Base-by-base conservation (phyloP, 2,113 vertebrate genomes). In the Picathartes gymnocephalus region DNA sequence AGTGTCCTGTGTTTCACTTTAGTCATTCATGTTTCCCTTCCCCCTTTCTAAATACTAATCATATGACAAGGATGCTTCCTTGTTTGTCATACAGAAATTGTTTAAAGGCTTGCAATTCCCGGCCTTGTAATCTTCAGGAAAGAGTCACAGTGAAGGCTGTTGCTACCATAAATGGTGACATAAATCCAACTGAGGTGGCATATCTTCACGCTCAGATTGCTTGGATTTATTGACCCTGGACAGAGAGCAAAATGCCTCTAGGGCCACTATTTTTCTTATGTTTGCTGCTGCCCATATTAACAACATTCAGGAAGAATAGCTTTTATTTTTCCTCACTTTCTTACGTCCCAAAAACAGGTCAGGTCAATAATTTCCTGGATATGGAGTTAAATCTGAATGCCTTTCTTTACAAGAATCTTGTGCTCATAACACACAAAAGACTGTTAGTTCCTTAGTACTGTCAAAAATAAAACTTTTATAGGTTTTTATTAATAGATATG, bases 81-180 rank as follows among this genome's bases (percentile, higher is more conserved):
- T 80, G n/a, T 88, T 91, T 83, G 62, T 80, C 68, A 62, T 45
- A 39, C 39, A 54, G 76, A 47, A 93, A 31, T 66, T 44, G 42
- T 93, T 96, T 80, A 65, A 77, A 90, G 45, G 64, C 30, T 90
- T 95, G 71, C 68, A 44, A 9, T 88, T 88, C 68, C 47, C 19
- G 0, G 50, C 71, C 85, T 88, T 77, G 45, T 86, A 85, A 66
- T 66, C 85, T 82, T 81, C 27, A 62, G 74, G 72, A 77, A 90
- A 48, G 57, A 82, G 50, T 80, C 45, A 35, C 40, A 47, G 76
- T 90, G 72, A 88, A 83, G 54, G 53, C 54, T 84, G 27, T 91
- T 88, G 68, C 86, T 93, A 77, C 92, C 77, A 74, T 92, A 94
- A 95, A 84, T 89, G 93, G 93, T 86, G 91, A 78, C 74, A 76